These are phyloP conservation scores for Tursiops truncatus DNA, from an alignment of 2,113 vertebrate genomes.

Conservation along the genomic window DNA sequence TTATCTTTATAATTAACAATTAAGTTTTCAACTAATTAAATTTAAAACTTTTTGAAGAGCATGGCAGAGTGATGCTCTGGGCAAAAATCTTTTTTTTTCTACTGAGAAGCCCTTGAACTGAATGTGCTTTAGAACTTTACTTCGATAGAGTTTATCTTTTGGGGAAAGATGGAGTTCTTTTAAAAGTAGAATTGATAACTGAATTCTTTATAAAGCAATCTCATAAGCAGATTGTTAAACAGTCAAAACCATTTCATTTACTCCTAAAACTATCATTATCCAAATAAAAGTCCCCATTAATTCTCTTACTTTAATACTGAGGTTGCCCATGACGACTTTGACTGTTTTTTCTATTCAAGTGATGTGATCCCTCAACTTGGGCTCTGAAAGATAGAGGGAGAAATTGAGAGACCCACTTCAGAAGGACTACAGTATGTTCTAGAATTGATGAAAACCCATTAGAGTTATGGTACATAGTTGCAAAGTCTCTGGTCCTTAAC, in stretches of 20 bases:
- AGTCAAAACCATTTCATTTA: neutral
- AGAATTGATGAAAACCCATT: neutral
- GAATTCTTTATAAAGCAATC: neutral
- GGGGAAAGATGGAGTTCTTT: neutral
- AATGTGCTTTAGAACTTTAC: neutral
- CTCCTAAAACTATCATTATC: neutral
- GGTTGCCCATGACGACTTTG: slow-evolving; percentile 63
- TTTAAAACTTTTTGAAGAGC: neutral
- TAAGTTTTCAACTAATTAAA: neutral
- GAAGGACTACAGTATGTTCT: neutral
- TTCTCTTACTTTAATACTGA: slow-evolving; percentile 72
- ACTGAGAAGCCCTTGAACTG: neutral
- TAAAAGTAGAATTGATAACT: neutral
- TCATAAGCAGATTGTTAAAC: neutral
- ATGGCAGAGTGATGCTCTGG: neutral
- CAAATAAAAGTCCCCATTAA: slow-evolving; percentile 17
- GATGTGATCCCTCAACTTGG: slow-evolving; percentile 62
- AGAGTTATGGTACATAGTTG: neutral
- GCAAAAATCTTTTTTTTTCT: neutral
- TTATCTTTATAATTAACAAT: neutral
- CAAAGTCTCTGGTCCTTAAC: neutral
- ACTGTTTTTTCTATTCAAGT: slow-evolving; percentile 70
- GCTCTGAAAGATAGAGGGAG: slow-evolving; percentile 67
- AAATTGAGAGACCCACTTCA: neutral
- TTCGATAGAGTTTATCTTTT: neutral